Conservation (phyloP, 2,797 vertebrate genomes). For the Danio jaintianensis region DNA sequence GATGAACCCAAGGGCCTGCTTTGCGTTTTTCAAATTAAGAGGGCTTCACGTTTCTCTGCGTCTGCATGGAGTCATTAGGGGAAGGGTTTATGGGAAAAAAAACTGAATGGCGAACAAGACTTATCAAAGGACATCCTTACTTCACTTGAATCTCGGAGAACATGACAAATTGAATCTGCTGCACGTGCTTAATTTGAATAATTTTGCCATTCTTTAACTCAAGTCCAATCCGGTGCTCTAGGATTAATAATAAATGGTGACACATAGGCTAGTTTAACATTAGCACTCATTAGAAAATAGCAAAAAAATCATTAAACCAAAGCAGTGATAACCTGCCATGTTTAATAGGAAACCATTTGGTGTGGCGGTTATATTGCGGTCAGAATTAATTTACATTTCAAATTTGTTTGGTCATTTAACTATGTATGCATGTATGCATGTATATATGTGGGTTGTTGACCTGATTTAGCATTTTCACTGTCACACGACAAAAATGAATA, state of each 20-base stretch:
- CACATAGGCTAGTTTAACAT: conserved; percentile 2
- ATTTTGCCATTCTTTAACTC: conserved; percentile 16
- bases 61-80: conserved; percentile 14
- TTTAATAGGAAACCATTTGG: conserved; percentile 14
- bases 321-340: neutral
- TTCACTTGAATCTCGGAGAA: neutral
- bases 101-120: conserved; percentile 1
- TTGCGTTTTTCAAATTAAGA: conserved; percentile 44
- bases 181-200: conserved; percentile 22
- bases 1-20: conserved; percentile 40
- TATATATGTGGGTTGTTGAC: no score
- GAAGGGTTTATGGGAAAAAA: neutral
- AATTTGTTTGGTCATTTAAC: no score
- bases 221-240: neutral
- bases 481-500: no score
- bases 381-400: neutral
- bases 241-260: conserved; percentile 30
- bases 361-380: neutral
- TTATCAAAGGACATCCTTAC: conserved; percentile 12
- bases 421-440: no score
- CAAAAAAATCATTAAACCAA: conserved; percentile 18
- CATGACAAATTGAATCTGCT: conserved; percentile 28
- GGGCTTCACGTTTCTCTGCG: conserved; percentile 28
- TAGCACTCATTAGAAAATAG: conserved; percentile 19
- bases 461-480: no score